Evolutionary conservation across 2,113 vertebrate species (phyloP), one percentile per base, ranked within the genome.

Genomic region (Nothobranchius furzeri): DNA sequence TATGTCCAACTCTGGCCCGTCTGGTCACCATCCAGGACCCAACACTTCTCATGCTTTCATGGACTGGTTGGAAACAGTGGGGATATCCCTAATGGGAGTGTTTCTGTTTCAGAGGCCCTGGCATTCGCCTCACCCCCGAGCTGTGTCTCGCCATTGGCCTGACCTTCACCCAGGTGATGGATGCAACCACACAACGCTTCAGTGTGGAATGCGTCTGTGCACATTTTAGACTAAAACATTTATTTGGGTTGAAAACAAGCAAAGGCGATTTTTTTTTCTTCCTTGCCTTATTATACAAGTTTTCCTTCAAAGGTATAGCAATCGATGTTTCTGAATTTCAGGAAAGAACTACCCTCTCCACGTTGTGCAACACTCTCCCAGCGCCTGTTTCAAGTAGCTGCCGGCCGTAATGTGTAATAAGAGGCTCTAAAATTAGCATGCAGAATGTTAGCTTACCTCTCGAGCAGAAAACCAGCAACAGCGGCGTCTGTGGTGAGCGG

Each of bases 1-100:
- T 92, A 91, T 45, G 68, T 88, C 85, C 68, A 7, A 56, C 70
- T 58, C 51, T 50, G 78, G 77, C 71, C 74, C 51, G 78, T 81
- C 83, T 81, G 72, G 82, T 87, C 62, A 61, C 70, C 82, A 52
- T 75, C 84, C 71, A 76, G 53, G 77, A 74, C 70, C 78, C 46
- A 48, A 48, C 71, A 82, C 76, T 84, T 87, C 73, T 73, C 76
- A 71, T 71, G 30, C 12, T 50, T 68, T 78, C 60, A 75, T 20
- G 4, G 73, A 73, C 30, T 49, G 47, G 66, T 65, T 73, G 42
- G 60, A 82, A 90, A 83, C 77, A 71, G 78, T 54, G 64, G 75
- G 80, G 82, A 87, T 72, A 81, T 83, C 83, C 71, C 70, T 64
- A 52, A 63, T 80, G 77, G 37, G 9, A 40, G 37, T 60, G 62